Evolutionary conservation across 2,113 vertebrate species (phyloP).

Genomic region (Ranitomeya imitator): DNA sequence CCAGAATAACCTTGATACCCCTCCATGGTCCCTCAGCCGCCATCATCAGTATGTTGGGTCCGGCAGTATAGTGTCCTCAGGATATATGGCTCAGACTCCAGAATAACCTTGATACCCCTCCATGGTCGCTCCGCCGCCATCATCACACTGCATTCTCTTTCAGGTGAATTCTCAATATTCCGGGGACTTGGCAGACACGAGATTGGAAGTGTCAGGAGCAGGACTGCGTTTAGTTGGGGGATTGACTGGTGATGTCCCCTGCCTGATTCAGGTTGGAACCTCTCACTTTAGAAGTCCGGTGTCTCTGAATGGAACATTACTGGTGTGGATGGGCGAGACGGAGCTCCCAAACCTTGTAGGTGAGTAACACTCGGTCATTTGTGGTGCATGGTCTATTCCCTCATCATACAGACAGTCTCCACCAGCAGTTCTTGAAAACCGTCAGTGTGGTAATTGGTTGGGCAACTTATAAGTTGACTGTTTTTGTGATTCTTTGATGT

Average conservation of each 20-base stretch:
- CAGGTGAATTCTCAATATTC: constrained; percentile 7
- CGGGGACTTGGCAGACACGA: background rate
- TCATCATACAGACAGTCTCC: too few species aligned
- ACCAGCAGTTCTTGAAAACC: too few species aligned
- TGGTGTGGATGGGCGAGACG: constrained; percentile 5
- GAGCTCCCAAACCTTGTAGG: background rate
- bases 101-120: background rate
- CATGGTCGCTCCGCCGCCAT: background rate
- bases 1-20: too few species aligned
- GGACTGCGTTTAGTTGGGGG: background rate
- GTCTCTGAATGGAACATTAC: constrained; percentile 15
- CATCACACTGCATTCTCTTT: background rate
- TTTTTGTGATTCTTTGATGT: background rate
- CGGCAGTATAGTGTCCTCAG: too few species aligned
- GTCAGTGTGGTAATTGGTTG: too few species aligned
- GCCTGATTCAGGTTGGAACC: background rate
- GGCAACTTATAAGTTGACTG: background rate
- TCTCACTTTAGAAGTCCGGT: constrained; percentile 25
- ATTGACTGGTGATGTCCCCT: background rate
- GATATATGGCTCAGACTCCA: too few species aligned
- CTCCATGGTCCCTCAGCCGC: too few species aligned
- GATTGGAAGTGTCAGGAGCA: background rate
- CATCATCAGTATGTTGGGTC: too few species aligned
- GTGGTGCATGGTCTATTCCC: background rate
- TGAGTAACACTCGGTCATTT: background rate